Evolutionary conservation across 2,888 invertebrate species (phyloP), one percentile per base, ranked within the genome.

Genomic region (Dichetophora obliterata): DNA sequence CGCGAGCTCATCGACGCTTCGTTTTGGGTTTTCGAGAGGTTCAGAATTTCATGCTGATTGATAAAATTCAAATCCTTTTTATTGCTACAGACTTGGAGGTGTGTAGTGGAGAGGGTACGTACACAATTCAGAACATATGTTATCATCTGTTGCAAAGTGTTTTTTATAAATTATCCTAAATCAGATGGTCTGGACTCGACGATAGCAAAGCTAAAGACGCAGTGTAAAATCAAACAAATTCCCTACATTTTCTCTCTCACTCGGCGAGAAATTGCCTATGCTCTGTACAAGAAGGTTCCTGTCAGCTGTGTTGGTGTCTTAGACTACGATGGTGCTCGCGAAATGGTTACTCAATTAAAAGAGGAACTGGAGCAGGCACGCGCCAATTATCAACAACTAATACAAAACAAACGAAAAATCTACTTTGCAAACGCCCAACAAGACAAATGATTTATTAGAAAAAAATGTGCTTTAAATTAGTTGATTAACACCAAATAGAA

Each of bases 81-180:
- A 89, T 94, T 68, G 93, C 93, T 9, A 91, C 93, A 3, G 92
- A 94, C 84, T 89, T 93, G 82, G 93, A 93, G 81, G 88, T 88
- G 8, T 86, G 85, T 57, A 81, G 84, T 16, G 81, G 81, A 0
- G 80, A 84, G 78, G 84, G 87, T 87, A 75, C 69, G 68, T 22
- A 48, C 3, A 8, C 24, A 3, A 57, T 19, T 2, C 22, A 19
- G 5, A 37, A 8, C 8, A 19, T 1, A 2, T 14, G 22, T 31
- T 5, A 57, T 19, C 19, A 19, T 57, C 24, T 54, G 9, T 22
- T 19, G 2, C 22, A 16, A 57, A 22, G 27, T 0, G 8, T 22
- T 57, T 8, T 19, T 8, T 22, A 59, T 27, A 59, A 59, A 19
- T 19, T 24, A 11, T 59, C 4, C 19, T 24, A 9, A 27, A 85